phyloP scores from a whole-genome alignment of 2,113 vertebrate species.

The Actenoides lindsayi region DNA sequence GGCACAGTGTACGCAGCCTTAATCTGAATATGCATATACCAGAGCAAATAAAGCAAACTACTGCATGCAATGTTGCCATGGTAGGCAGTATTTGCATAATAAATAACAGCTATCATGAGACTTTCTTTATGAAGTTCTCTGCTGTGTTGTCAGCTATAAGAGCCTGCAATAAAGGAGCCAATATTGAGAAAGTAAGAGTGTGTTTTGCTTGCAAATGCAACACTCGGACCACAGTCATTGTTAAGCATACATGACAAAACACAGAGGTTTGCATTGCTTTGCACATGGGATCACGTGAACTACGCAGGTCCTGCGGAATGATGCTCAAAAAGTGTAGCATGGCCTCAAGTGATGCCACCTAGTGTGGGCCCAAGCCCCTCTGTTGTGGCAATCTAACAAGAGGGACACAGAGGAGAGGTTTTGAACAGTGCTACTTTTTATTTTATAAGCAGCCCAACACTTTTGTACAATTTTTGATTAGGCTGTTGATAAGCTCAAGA shows the following conservation, averaged over 20 bases:
- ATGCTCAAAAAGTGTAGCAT: not conserved
- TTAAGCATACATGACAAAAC: not conserved
- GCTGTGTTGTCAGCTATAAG: conserved; percentile 73
- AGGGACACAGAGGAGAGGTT: fast-evolving
- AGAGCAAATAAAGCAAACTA: conserved; percentile 73
- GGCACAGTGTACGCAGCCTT: conserved; percentile 69
- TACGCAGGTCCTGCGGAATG: not conserved
- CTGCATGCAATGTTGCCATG: conserved; percentile 78
- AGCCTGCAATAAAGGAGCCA: conserved; percentile 66
- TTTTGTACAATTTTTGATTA: fast-evolving
- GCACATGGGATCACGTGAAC: not conserved
- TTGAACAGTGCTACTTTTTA: not conserved
- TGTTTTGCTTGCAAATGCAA: conserved; percentile 62
- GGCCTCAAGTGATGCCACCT: not conserved
- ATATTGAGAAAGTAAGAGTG: conserved; percentile 70
- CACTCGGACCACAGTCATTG: conserved; percentile 5
- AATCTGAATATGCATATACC: conserved; percentile 76
- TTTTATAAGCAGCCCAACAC: not conserved
- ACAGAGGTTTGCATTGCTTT: not conserved
- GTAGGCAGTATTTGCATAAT: conserved; percentile 79
- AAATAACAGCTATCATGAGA: conserved; percentile 81
- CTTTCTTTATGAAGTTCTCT: conserved; percentile 79
- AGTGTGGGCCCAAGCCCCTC: not conserved
- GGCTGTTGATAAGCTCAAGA: not conserved
- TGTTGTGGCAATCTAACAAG: not conserved